A percentile compares a stretch with the other conserved stretches of the same genome.
Evolutionary conservation across 2,888 invertebrate species (phyloP).

Genomic region (Leptinotarsa juncta): DNA sequence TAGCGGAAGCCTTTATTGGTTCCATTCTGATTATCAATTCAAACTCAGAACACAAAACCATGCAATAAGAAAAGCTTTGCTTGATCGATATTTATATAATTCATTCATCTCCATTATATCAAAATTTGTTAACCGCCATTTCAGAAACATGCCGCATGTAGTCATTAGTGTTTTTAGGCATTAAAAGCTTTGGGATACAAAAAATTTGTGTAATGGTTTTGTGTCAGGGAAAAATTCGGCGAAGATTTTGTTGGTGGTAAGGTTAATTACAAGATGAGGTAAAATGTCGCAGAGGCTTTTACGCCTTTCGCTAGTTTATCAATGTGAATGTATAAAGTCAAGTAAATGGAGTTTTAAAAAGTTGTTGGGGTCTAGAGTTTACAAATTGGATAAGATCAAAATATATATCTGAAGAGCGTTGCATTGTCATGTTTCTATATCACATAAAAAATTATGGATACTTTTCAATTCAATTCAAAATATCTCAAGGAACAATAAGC

Average conservation of each 20-base stretch:
- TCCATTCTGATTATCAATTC: constrained; percentile 31
- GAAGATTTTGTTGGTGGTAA: background rate
- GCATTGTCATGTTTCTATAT: no score
- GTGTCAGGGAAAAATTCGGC: background rate
- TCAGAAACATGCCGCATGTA: constrained; percentile 45
- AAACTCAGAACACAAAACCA: constrained; percentile 18
- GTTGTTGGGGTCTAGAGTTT: no score
- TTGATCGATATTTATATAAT: constrained; percentile 47
- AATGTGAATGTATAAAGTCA: no score
- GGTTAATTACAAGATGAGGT: background rate
- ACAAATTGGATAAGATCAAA: no score
- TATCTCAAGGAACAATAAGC: no score
- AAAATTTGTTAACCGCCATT: constrained; percentile 51
- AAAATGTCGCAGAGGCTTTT: no score
- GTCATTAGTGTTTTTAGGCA: constrained; percentile 41
- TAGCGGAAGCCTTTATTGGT: constrained; percentile 30
- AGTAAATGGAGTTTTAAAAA: no score
- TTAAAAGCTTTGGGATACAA: background rate
- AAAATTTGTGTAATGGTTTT: background rate
- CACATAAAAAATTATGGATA: no score
- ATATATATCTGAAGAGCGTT: no score
- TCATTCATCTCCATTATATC: constrained; percentile 51
- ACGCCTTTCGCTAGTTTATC: no score
- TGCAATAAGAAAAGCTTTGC: background rate
- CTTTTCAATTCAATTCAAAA: no score